These are phyloP conservation scores for Nothoprocta pentlandii DNA, from an alignment of 2,113 vertebrate genomes.

Conservation along the genomic window DNA sequence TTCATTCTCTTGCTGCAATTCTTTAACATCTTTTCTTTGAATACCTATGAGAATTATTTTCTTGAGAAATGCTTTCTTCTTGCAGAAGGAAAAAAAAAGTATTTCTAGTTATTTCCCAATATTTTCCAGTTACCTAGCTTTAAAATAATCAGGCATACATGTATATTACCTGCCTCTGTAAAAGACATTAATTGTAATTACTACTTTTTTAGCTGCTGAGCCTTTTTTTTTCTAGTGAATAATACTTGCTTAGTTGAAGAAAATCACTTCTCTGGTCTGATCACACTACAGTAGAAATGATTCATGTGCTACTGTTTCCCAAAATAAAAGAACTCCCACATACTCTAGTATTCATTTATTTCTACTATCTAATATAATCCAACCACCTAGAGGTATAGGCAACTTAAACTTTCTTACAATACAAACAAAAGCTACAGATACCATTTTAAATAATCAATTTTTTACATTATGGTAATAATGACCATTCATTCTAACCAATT, in stretches of 20 bases:
- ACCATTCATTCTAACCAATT: not conserved
- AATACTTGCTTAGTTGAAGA: not conserved
- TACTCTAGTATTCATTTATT: not conserved
- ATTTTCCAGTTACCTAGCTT: not conserved
- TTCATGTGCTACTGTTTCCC: not conserved
- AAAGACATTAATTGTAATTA: not conserved
- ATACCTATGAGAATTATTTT: not conserved
- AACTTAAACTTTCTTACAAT: not conserved
- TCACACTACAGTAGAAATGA: not conserved
- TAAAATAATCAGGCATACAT: not conserved
- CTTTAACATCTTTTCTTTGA: not conserved
- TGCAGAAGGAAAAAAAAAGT: not conserved
- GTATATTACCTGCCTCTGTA: not conserved
- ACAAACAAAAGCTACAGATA: not conserved
- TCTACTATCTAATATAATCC: not conserved
- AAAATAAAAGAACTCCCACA: not conserved
- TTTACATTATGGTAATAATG: not conserved
- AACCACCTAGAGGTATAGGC: not conserved
- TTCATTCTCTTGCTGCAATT: not conserved
- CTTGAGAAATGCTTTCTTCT: not conserved
- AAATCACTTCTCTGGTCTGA: not conserved
- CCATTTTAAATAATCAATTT: not conserved
- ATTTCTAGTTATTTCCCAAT: not conserved
- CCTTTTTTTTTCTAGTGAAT: not conserved
- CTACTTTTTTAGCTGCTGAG: not conserved